Conservation (phyloP, 2,113 vertebrate genomes). For the Rattus rattus region DNA sequence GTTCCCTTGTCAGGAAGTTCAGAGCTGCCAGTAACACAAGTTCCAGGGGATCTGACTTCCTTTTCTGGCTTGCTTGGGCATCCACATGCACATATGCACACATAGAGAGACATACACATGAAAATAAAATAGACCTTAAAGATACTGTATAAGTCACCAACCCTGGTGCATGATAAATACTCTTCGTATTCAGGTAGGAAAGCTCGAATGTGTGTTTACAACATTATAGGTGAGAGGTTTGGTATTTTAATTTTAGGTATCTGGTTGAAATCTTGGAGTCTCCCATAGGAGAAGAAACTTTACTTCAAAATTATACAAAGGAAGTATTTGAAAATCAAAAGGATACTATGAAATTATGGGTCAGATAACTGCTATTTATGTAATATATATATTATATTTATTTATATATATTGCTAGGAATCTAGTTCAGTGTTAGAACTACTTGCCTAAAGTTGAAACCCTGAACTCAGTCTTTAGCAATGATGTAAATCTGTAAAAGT, state of each 20-base stretch:
- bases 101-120: background rate
- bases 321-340: background rate
- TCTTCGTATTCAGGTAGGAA: background rate
- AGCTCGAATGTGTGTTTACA: background rate
- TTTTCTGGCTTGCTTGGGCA: background rate
- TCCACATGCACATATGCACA: background rate
- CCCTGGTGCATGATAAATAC: background rate
- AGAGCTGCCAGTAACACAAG: too few species aligned
- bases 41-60: background rate
- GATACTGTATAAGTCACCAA: background rate
- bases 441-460: background rate
- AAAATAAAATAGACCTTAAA: background rate
- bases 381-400: too few species aligned
- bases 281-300: background rate
- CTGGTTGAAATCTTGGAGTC: background rate
- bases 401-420: too few species aligned
- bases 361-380: background rate
- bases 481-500: background rate
- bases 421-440: background rate
- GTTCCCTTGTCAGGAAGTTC: background rate
- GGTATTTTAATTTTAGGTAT: background rate
- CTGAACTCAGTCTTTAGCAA: background rate
- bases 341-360: background rate
- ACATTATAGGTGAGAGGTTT: background rate
- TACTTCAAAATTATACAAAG: background rate